phyloP scores from a whole-genome alignment of 2,888 invertebrate species.

The Tenodera sinensis region DNA sequence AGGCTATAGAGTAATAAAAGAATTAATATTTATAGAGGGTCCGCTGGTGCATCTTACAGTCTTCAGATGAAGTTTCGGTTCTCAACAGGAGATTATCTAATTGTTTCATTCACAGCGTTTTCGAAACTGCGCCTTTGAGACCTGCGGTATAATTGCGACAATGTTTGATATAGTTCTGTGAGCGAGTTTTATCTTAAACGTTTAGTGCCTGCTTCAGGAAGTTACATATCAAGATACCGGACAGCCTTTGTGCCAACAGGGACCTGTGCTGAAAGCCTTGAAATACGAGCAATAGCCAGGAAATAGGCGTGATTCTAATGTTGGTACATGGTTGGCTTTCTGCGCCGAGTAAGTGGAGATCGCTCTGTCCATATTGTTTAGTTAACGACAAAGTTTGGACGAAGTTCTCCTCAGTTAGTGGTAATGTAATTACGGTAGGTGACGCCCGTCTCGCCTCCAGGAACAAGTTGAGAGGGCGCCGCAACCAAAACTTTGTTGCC shows the following conservation, averaged over 20 bases:
- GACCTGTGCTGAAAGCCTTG: background rate
- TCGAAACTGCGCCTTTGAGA: too few relatives aligned
- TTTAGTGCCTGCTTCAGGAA: too few relatives aligned
- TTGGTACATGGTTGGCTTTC: background rate
- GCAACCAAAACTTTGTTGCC: background rate
- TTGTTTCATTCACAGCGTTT: too few relatives aligned
- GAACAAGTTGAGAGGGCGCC: background rate
- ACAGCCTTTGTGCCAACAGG: background rate
- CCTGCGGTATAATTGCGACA: too few relatives aligned
- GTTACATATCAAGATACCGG: background rate
- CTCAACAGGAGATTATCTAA: too few relatives aligned
- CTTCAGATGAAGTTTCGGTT: too few relatives aligned
- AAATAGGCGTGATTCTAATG: background rate
- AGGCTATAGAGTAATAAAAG: too few relatives aligned
- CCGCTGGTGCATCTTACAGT: too few relatives aligned
- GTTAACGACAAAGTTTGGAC: background rate
- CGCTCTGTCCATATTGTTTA: background rate
- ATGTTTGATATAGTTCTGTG: too few relatives aligned
- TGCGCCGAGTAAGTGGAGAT: background rate
- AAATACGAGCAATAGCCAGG: background rate
- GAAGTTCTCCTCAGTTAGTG: background rate
- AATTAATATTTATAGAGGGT: too few relatives aligned
- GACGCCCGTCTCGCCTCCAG: background rate
- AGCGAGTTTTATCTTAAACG: too few relatives aligned
- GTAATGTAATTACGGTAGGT: conserved; percentile 3